Conservation (phyloP, 1,140 invertebrate genomes). For the Leucophenga varia region DNA sequence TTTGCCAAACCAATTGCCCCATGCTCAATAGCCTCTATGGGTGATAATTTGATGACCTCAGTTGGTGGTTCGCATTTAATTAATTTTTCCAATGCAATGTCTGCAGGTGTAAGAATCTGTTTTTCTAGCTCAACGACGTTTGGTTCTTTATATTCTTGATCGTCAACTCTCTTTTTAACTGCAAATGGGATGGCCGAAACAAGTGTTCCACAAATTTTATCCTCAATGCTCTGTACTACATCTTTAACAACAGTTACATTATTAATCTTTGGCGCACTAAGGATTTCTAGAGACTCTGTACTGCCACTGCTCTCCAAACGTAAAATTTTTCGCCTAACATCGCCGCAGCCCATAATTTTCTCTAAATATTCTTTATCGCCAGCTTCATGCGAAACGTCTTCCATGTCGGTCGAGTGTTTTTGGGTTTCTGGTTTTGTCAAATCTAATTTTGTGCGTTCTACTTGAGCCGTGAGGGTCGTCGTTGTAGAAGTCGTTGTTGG, state of each 20-base stretch:
- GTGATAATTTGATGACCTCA: conserved; percentile 28
- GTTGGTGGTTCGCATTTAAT: conserved; percentile 7
- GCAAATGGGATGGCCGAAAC: conserved; percentile 10
- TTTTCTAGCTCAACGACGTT: conserved; percentile 7
- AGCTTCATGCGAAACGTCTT: too few relatives aligned
- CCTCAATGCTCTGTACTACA: conserved; percentile 11
- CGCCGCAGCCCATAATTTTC: background rate
- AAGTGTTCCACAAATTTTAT: conserved; percentile 3
- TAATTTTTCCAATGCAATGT: conserved; percentile 7
- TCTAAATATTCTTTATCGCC: background rate
- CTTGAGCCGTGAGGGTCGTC: background rate
- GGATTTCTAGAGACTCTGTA: too few relatives aligned
- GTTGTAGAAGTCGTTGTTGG: too few relatives aligned
- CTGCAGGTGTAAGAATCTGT: conserved; percentile 13
- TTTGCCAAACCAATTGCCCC: background rate
- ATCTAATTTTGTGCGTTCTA: too few relatives aligned
- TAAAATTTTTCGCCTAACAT: conserved; percentile 15
- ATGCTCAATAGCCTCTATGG: conserved; percentile 30
- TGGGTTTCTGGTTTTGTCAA: too few relatives aligned
- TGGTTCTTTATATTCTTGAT: background rate
- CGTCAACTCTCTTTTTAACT: conserved; percentile 1
- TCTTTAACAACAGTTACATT: conserved; percentile 7
- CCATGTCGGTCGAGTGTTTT: too few relatives aligned
- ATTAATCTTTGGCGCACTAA: background rate
- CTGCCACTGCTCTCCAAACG: conserved; percentile 10